Base-by-base conservation (phyloP, 2,797 vertebrate genomes). In the Chiloscyllium punctatum region DNA sequence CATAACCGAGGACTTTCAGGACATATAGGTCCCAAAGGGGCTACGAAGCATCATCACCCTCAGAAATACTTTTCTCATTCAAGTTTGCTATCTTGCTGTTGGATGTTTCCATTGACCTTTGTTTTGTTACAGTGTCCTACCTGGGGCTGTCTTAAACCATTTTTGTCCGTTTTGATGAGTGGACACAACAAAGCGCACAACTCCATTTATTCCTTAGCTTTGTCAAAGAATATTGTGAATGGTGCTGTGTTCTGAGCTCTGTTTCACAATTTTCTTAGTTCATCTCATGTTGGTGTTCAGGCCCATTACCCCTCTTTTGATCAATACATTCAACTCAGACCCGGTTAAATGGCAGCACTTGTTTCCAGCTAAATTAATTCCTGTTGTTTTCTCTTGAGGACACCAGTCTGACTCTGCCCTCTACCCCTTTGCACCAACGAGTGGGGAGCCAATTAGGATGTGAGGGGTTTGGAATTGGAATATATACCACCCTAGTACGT, bases 271-370 rank as follows among this genome's bases (percentile, higher is more conserved):
- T 48, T 23, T 84, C 37, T 84, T 48, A 25, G 25, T 84, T 48
- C 42, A 84, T 48, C 21, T 23, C 82, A 23, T 48, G 68, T n/a
- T 94, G 74, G 7, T 33, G 51, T 0, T 7, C 48, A 1, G 95
- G 66, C 33, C 37, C 95, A 95, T 1, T 98, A 98, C 96, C 97
- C 96, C 57, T 84, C 66, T 42, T 27, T 16, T 25, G 42, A 87
- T 87, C 42, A 42, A 18, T 82, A 6, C 18, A 84, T 18, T 84
- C 79, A 57, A 25, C 86, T 27, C 8, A 30, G 25, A 53, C 86
- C 27, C 11, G 0, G 48, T 51, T 37, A 37, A n/a, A 37, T 13
- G 42, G 15, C 48, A 7, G 30, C 27, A 30, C 27, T 15, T 2
- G 3, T 87, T 53, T 87, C 13, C 86, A 62, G 53, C 27, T 62